phyloP scores from a whole-genome alignment of 2,797 vertebrate genomes.

The Australoheros facetus region DNA sequence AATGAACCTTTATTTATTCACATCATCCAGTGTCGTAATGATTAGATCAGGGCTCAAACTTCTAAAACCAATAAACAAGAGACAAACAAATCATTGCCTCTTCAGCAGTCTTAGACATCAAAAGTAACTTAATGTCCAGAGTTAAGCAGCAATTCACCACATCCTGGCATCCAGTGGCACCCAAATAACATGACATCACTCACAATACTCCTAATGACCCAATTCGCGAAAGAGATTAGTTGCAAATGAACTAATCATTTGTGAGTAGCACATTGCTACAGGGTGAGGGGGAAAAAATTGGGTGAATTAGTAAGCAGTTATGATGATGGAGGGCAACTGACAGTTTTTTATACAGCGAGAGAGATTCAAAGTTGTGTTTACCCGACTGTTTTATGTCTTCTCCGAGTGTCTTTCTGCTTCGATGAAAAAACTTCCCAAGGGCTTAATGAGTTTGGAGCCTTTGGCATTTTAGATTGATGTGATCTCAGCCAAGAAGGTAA shows the following conservation, averaged over 20 bases:
- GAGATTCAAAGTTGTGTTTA: slow-evolving; percentile 79
- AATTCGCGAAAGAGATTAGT: slow-evolving; percentile 63
- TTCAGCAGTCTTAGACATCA: slow-evolving; percentile 41
- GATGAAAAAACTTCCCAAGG: slow-evolving; percentile 58
- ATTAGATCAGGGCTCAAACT: slow-evolving; percentile 15
- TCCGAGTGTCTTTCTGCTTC: slow-evolving; percentile 67
- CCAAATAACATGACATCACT: slow-evolving; percentile 62
- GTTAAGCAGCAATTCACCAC: slow-evolving; percentile 39
- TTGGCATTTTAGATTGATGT: slow-evolving; percentile 64
- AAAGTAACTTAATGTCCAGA: slow-evolving; percentile 55
- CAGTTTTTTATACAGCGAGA: slow-evolving; percentile 72
- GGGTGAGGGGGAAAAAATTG: slow-evolving; percentile 34
- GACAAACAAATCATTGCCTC: slow-evolving; percentile 51
- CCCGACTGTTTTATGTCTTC: slow-evolving; percentile 74
- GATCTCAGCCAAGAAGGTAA: slow-evolving; percentile 53
- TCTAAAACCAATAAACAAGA: slow-evolving; percentile 34
- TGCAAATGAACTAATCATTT: slow-evolving; percentile 74
- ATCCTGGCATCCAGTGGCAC: slow-evolving; percentile 43
- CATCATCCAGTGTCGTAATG: slow-evolving; percentile 11
- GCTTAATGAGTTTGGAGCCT: slow-evolving; percentile 72
- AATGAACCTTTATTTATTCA: slow-evolving; percentile 15
- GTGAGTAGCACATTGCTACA: slow-evolving; percentile 56
- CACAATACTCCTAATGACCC: slow-evolving; percentile 72
- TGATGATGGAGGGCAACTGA: slow-evolving; percentile 74
- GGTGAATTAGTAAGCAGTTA: slow-evolving; percentile 76